Conservation (phyloP, 2,797 vertebrate species). For the Neosilurus mollespiculum region DNA sequence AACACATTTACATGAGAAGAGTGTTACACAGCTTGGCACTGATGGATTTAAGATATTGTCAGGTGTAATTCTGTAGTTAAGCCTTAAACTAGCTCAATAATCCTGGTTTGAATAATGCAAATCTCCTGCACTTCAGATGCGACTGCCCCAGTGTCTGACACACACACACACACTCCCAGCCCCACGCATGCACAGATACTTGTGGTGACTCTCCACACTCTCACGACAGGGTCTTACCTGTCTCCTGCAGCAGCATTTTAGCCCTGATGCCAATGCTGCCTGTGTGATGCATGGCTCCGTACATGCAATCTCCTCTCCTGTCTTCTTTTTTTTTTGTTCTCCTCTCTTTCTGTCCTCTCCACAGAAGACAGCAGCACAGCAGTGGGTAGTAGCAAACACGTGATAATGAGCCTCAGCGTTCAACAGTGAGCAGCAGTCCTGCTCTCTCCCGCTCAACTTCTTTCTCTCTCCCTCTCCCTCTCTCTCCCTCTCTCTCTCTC, state of each 20-base stretch:
- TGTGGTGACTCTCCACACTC: slow-evolving; percentile 23
- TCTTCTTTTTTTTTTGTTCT: slow-evolving; percentile 14
- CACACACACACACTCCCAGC: not conserved
- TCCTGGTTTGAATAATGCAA: not conserved
- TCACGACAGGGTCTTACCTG: slow-evolving; percentile 70
- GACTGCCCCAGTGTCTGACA: not conserved
- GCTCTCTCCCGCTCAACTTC: slow-evolving; percentile 37
- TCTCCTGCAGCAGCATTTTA: slow-evolving; percentile 79
- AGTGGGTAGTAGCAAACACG: slow-evolving; percentile 31
- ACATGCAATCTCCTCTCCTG: slow-evolving; percentile 43
- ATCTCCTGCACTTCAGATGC: slow-evolving; percentile 13
- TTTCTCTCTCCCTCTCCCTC: slow-evolving; percentile 28
- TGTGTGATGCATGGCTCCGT: slow-evolving; percentile 78
- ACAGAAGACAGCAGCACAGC: slow-evolving; percentile 36
- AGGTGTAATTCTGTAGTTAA: slow-evolving; percentile 4
- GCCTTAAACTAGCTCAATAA: slow-evolving; percentile 32
- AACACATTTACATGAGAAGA: slow-evolving; percentile 30
- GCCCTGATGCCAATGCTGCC: slow-evolving; percentile 73
- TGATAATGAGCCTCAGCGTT: slow-evolving; percentile 31
- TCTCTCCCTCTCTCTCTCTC: slow-evolving; percentile 25
- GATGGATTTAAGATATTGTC: not conserved
- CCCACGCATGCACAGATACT: not conserved
- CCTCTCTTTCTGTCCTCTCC: slow-evolving; percentile 35
- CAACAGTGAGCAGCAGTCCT: slow-evolving; percentile 35
- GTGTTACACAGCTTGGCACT: slow-evolving; percentile 1